A percentile compares a stretch with the other conserved stretches of the same genome.
These are phyloP conservation scores for Neolamprologus longior DNA, from an alignment of 2,113 vertebrate genomes.

Conservation along the genomic window DNA sequence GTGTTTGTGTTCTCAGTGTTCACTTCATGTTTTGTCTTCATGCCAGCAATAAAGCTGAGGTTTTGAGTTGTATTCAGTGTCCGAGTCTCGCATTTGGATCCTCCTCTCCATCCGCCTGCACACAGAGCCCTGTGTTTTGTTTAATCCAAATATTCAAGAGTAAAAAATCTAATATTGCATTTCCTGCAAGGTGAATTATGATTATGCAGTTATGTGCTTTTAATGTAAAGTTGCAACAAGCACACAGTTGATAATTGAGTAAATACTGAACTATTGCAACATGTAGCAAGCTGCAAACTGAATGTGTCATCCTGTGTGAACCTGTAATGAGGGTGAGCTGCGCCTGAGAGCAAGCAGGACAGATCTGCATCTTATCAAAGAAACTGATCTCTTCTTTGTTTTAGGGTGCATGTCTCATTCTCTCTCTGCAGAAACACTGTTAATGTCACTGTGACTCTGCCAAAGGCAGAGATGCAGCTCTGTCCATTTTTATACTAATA, in stretches of 20 bases:
- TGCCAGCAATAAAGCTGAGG: neutral
- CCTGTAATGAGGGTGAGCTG: conserved; percentile 77
- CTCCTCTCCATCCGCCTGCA: neutral
- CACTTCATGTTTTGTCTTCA: neutral
- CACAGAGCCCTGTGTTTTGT: neutral
- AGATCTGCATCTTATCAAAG: conserved; percentile 85
- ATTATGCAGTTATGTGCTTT: neutral
- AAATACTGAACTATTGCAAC: neutral
- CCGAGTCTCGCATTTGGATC: neutral
- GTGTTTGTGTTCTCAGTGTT: rapidly evolving
- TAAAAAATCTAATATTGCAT: neutral
- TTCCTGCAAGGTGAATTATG: neutral
- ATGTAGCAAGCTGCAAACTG: conserved; percentile 49
- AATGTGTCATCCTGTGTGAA: conserved; percentile 83
- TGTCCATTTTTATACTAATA: conserved; percentile 23
- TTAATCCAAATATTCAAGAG: neutral
- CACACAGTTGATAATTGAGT: neutral
- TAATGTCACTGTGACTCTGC: neutral
- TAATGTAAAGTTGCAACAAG: neutral
- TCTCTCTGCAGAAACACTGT: neutral
- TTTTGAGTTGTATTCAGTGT: neutral
- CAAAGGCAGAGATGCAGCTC: neutral
- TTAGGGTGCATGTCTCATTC: conserved; percentile 65
- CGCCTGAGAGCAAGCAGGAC: conserved; percentile 62
- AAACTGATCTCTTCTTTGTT: conserved; percentile 86